Percentiles rank a stretch among this genome's conserved stretches.
Evolutionary conservation across 2,113 vertebrate species (phyloP).

Genomic region (Phalacrocorax aristotelis): DNA sequence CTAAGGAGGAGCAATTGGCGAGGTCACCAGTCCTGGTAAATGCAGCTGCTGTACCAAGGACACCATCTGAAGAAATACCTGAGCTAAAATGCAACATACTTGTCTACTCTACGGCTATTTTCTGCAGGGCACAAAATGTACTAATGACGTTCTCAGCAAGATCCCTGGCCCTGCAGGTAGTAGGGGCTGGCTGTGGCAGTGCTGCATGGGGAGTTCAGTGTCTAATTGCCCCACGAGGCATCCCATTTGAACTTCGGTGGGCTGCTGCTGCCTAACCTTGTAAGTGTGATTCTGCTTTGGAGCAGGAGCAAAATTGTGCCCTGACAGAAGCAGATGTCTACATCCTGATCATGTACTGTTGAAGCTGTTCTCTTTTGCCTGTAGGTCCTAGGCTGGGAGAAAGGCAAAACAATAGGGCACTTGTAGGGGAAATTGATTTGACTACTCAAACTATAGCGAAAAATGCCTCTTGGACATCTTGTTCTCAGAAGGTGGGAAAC

Average conservation of each 20-base stretch:
- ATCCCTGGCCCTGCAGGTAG: not conserved
- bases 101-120: not conserved
- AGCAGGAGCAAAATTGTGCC: not conserved
- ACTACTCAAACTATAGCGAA: fast-evolving
- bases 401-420: not conserved
- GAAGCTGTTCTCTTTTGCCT: not conserved
- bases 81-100: constrained; percentile 5
- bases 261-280: not conserved
- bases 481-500: not conserved
- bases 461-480: not conserved
- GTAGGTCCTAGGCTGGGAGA: not conserved
- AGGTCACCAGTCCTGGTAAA: not conserved
- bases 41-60: not conserved
- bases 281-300: not conserved
- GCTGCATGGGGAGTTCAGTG: not conserved
- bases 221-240: not conserved
- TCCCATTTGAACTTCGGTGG: not conserved
- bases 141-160: not conserved
- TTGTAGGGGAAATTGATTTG: not conserved
- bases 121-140: not conserved
- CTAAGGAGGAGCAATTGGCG: not conserved
- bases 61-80: constrained; percentile 34
- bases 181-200: not conserved
- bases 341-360: not conserved
- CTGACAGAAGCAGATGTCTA: not conserved